These are phyloP conservation scores for Drosophila insularis DNA, from an alignment of 1,140 invertebrate species.

Conservation along the genomic window DNA sequence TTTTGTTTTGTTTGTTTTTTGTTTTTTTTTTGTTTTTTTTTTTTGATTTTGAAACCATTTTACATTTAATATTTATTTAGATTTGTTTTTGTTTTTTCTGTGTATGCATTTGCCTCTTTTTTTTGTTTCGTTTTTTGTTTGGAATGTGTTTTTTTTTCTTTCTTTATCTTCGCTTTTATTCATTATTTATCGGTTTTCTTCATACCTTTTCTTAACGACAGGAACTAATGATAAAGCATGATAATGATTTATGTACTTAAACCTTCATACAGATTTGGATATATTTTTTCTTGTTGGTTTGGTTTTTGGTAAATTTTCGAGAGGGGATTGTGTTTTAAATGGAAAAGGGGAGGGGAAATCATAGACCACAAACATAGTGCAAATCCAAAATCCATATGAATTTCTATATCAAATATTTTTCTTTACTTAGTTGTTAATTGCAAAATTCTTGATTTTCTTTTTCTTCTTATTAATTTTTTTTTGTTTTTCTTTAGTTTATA, in stretches of 20 bases:
- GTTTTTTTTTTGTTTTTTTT: slow-evolving; percentile 24
- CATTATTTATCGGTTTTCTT: slow-evolving; percentile 1
- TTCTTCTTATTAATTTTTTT: slow-evolving; percentile 18
- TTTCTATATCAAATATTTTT: background rate
- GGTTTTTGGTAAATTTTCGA: slow-evolving; percentile 17
- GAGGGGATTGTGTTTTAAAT: too few relatives aligned
- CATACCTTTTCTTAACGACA: background rate
- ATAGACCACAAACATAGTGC: slow-evolving; percentile 3
- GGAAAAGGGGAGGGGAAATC: background rate
- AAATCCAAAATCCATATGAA: slow-evolving; percentile 1
- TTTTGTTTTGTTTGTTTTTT: background rate
- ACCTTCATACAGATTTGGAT: background rate
- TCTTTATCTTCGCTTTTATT: slow-evolving; percentile 13
- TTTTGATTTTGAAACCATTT: slow-evolving; percentile 80
- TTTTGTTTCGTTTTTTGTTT: slow-evolving; percentile 41
- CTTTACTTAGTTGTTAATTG: background rate
- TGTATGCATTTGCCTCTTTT: slow-evolving; percentile 24
- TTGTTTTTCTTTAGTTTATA: slow-evolving; percentile 53
- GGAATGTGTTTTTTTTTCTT: slow-evolving; percentile 23
- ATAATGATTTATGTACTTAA: slow-evolving; percentile 3
- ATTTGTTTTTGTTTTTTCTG: slow-evolving; percentile 34
- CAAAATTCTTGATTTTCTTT: slow-evolving; percentile 14
- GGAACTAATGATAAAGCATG: slow-evolving; percentile 39
- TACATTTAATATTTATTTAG: slow-evolving; percentile 74
- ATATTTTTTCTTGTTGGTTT: slow-evolving; percentile 28